Evolutionary conservation across 23 tunicate genomes (phyloP).

Genomic region (Corella eumyota): DNA sequence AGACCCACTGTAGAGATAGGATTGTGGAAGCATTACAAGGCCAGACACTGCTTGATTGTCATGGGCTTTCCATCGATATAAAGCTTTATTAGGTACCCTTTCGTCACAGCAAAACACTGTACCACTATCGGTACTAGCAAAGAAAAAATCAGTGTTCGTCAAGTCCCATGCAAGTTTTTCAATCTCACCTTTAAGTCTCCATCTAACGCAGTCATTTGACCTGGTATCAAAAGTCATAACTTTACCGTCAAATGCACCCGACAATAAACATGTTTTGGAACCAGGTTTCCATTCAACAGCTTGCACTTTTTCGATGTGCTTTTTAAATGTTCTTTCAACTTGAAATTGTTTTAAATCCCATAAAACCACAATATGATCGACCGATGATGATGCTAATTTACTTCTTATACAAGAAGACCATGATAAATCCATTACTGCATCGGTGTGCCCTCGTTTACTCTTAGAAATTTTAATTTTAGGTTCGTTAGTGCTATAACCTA

Average conservation of each 20-base stretch:
- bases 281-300: constrained; percentile 47
- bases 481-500: too few relatives aligned
- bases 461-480: neutral
- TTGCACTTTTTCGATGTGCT: constrained; percentile 70
- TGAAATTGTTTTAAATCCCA: constrained; percentile 65
- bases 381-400: constrained; percentile 60
- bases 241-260: constrained; percentile 76
- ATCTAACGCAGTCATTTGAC: too few relatives aligned
- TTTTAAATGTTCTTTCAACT: constrained; percentile 11
- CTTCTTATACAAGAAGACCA: constrained; percentile 39
- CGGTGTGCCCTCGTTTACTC: constrained; percentile 44
- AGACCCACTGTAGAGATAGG: too few relatives aligned
- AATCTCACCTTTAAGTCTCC: too few relatives aligned
- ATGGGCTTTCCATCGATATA: constrained; percentile 1
- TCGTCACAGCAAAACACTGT: constrained; percentile 2
- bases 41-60: too few relatives aligned
- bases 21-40: too few relatives aligned
- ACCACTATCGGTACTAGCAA: constrained; percentile 2
- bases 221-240: too few relatives aligned
- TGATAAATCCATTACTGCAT: constrained; percentile 67
- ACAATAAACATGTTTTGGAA: constrained; percentile 18
- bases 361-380: constrained; percentile 65
- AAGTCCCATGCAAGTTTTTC: too few relatives aligned
- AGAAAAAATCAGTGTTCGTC: too few relatives aligned
- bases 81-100: neutral